Base-by-base conservation (phyloP, 2,113 vertebrate genomes). In the Mustela nigripes region DNA sequence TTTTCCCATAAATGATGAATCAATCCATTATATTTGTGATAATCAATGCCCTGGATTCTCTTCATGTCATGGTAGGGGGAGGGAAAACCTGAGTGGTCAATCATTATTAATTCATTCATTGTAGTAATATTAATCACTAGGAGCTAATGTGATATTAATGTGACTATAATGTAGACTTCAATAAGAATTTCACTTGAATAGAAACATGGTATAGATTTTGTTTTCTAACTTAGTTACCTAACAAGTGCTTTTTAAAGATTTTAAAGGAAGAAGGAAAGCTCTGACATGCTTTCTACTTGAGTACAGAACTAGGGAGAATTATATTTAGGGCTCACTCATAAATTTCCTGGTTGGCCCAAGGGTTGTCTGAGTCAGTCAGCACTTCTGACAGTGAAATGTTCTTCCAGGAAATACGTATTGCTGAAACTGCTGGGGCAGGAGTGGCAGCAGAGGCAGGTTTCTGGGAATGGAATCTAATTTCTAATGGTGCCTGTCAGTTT, bases 1-100 rank as follows among this genome's bases (percentile, higher is more conserved):
- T 97, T 98, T 99, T 99, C 99, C 99, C 99, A 99, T 99, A 99
- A 99, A 98, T 98, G 99, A 98, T 98, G 98, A 99, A 99, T 98
- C 98, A 98, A 99, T 98, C 98, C 97, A 98, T 98, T 99, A 98
- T 98, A 99, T 99, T 99, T 99, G 98, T 98, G 94, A 99, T 99
- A 98, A 99, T 99, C 99, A 98, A 99, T 99, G 97, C 86, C 98
- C 98, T 98, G 98, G 98, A 98, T 98, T 97, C 97, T 99, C 97
- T 98, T 98, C 98, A 98, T 79, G 98, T 99, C 98, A 98, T 98
- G 83, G 94, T 82, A 71, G 82, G 93, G 90, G 93, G 82, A 98
- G 95, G 97, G 97, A 97, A 95, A 87, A 87, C 94, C 92, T 98
- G 98, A 97, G 97, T 98, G 94, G 97, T 89, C 98, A 98, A 98